Conservation (phyloP, 1,140 invertebrate species). For the Tetragnatha versicolor region DNA sequence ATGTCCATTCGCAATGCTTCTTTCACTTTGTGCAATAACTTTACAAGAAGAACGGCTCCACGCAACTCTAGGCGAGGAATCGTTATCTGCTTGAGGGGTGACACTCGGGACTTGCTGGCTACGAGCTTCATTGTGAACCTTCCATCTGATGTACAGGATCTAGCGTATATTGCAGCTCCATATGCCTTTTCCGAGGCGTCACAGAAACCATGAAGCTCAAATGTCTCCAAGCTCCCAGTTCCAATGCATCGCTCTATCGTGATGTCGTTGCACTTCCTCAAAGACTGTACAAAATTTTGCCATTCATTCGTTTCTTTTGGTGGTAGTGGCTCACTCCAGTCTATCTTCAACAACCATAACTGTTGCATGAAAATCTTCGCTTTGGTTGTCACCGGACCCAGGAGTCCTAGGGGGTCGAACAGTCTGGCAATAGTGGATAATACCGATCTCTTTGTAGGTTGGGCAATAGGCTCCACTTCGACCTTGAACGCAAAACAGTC, state of each 20-base stretch:
- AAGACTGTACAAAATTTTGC: neutral
- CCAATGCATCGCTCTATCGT: neutral
- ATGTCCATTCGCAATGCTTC: neutral
- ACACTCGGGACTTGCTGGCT: neutral
- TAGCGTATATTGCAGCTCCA: slow-evolving; percentile 63
- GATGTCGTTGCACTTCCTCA: neutral
- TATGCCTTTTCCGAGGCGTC: slow-evolving; percentile 63
- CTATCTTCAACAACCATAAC: neutral
- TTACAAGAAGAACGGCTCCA: neutral
- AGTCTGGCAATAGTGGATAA: no score
- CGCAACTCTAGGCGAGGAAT: neutral
- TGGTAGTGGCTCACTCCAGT: neutral
- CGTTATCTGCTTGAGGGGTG: neutral
- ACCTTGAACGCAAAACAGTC: neutral
- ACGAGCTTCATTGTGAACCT: neutral
- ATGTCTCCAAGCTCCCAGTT: neutral
- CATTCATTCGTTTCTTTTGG: neutral
- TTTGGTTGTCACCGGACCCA: neutral
- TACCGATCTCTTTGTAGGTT: neutral
- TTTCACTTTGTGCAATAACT: neutral
- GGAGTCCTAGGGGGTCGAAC: neutral
- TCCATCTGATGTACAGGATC: neutral
- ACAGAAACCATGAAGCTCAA: slow-evolving; percentile 62
- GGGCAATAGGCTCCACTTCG: neutral
- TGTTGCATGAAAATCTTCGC: no score